Base-by-base conservation (phyloP, 2,888 invertebrate species). In the Ditula angustiorana region DNA sequence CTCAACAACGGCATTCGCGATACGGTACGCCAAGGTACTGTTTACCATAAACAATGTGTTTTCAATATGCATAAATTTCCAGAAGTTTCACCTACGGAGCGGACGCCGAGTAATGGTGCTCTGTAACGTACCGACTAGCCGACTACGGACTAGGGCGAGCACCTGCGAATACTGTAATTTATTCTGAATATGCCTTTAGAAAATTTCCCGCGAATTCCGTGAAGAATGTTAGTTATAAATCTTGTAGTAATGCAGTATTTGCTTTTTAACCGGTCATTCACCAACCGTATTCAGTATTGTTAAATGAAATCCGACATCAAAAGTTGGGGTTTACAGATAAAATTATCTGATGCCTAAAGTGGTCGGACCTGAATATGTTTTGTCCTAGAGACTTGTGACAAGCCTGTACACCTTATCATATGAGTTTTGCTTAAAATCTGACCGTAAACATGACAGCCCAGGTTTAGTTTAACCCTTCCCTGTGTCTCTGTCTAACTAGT, bases 141-240 rank as follows among this genome's bases (percentile, higher is more conserved):
- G n/a, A 68, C 67, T 55, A 62, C 59, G 63, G 71, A 69, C 70
- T 61, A 58, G 69, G 65, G 56, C 58, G 67, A 69, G 71, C 72
- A 74, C 72, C 68, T 73, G 75, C 69, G 67, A 76, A 73, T 70
- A 74, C 74, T 70, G 71, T 79, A 74, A 80, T 78, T 74, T 78
- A 75, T 74, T 75, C 71, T 71, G 74, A 74, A 74, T 77, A 76
- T 67, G 71, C 71, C 73, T 73, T 73, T 61, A 69, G 73, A 75
- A 72, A 72, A 72, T 62, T 67, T 67, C 68, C 70, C 69, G 71
- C 61, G 30, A 72, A 69, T 68, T 71, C 63, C 53, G 62, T 66
- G 66, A 70, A 66, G 65, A 61, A 67, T 64, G 70, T 46, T 50
- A 69, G 58, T 71, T 69, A 72, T 77, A 73, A 76, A 76, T 76